Conservation (phyloP, 2,797 vertebrate genomes). For the Philypnodon macrostomus region DNA sequence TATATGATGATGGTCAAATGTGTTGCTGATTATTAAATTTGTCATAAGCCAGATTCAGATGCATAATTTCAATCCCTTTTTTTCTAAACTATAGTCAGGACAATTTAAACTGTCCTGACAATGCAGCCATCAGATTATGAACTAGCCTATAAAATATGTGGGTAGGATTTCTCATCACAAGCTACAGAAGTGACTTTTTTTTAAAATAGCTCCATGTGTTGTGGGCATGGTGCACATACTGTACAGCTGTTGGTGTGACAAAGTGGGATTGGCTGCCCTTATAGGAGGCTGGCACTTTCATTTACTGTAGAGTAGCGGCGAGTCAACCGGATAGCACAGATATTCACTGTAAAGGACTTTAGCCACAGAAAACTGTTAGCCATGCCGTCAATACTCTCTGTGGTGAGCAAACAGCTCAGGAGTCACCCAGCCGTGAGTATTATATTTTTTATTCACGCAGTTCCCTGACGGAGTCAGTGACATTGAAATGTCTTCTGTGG, state of each 20-base stretch:
- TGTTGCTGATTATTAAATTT: constrained; percentile 34
- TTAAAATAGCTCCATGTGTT: background rate
- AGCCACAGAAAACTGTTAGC: background rate
- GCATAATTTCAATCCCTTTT: no score
- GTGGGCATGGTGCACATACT: background rate
- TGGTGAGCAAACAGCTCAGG: constrained; percentile 67
- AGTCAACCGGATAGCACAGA: background rate
- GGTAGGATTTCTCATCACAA: background rate
- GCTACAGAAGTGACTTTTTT: background rate
- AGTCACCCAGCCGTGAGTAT: constrained; percentile 74
- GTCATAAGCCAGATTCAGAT: constrained; percentile 5
- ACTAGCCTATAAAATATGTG: no score
- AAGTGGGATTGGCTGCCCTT: constrained; percentile 44
- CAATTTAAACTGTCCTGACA: no score
- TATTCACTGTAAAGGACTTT: background rate
- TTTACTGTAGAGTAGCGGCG: constrained; percentile 4
- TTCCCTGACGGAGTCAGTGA: constrained; percentile 40
- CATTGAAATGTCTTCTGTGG: constrained; percentile 51
- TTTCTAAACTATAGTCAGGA: no score
- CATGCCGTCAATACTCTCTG: constrained; percentile 50
- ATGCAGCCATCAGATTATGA: no score
- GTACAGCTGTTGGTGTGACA: constrained; percentile 37
- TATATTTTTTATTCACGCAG: background rate
- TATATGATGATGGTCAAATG: constrained; percentile 34
- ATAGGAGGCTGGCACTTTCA: constrained; percentile 3